phyloP scores from a whole-genome alignment of 2,888 invertebrate genomes.

The Caenorhabditis afra region DNA sequence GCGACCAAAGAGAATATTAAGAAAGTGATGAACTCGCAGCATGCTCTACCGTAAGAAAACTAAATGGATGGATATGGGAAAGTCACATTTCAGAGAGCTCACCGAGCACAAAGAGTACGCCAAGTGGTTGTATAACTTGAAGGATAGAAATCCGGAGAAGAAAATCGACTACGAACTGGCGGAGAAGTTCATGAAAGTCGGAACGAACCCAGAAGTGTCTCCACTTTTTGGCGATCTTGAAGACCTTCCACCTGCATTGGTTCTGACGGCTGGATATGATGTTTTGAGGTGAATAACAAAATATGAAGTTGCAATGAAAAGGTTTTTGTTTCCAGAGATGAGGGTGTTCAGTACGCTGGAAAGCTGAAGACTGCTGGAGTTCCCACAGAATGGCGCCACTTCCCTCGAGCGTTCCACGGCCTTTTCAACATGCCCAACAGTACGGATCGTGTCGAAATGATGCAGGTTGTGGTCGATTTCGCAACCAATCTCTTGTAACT shows the following conservation, averaged over 20 bases:
- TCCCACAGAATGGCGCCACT: constrained; percentile 66
- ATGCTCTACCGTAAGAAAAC: constrained; percentile 65
- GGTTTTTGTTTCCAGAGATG: constrained; percentile 70
- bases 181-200: constrained; percentile 49
- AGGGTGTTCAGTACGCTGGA: constrained; percentile 76
- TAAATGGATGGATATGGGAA: too few species aligned
- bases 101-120: constrained; percentile 12
- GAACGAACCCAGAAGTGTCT: constrained; percentile 71
- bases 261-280: constrained; percentile 77
- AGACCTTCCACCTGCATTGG: constrained; percentile 72
- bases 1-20: constrained; percentile 71
- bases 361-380: constrained; percentile 67
- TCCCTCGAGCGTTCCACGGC: constrained; percentile 71
- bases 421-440: constrained; percentile 77
- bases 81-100: constrained; percentile 15
- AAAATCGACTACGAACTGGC: constrained; percentile 51
- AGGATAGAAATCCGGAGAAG: constrained; percentile 36
- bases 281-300: constrained; percentile 64
- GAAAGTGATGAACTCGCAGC: constrained; percentile 72
- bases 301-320: not conserved
- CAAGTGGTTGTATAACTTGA: constrained; percentile 28
- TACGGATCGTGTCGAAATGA: constrained; percentile 67
- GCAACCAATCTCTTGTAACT: constrained; percentile 11
- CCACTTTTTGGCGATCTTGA: constrained; percentile 72
- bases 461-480: constrained; percentile 70